Percentiles rank a stretch among this genome's conserved stretches.
Evolutionary conservation across 2,888 invertebrate genomes (phyloP).

Genomic region (Tachina lurida): DNA sequence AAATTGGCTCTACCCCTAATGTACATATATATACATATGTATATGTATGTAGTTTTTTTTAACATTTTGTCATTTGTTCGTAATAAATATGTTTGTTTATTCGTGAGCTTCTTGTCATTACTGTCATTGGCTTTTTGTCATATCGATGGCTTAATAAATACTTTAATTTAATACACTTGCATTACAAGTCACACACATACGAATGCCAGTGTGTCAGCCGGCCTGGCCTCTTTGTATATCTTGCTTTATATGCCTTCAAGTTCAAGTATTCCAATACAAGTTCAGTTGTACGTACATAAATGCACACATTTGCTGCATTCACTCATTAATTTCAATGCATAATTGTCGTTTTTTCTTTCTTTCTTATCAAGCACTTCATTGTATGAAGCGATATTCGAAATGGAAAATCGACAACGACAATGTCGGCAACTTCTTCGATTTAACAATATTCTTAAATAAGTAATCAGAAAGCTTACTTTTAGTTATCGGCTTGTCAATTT

Average conservation of each 20-base stretch:
- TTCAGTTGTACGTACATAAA: background rate
- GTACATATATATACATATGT: too few relatives aligned
- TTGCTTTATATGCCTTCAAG: background rate
- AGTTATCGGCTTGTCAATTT: conserved; percentile 7
- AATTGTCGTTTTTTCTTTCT: conserved; percentile 29
- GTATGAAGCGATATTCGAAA: conserved; percentile 60
- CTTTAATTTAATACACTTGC: conserved; percentile 63
- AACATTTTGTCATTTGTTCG: conserved; percentile 67
- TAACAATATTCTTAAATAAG: conserved; percentile 65
- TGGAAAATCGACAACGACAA: conserved; percentile 55
- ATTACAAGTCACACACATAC: conserved; percentile 36
- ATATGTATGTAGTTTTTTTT: conserved; percentile 14
- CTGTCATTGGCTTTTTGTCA: conserved; percentile 70
- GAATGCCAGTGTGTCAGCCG: background rate
- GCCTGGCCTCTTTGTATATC: background rate
- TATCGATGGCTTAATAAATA: conserved; percentile 71
- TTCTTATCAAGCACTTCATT: conserved; percentile 25
- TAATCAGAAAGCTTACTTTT: conserved; percentile 56
- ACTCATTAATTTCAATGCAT: conserved; percentile 22
- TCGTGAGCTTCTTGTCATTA: conserved; percentile 70
- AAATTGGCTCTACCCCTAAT: too few relatives aligned
- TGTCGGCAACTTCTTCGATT: conserved; percentile 48
- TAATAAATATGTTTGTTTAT: conserved; percentile 70
- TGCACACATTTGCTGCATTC: conserved; percentile 12
- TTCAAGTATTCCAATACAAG: conserved; percentile 6